Conservation (phyloP, 2,888 invertebrate species). For the Ophion slaviceki region DNA sequence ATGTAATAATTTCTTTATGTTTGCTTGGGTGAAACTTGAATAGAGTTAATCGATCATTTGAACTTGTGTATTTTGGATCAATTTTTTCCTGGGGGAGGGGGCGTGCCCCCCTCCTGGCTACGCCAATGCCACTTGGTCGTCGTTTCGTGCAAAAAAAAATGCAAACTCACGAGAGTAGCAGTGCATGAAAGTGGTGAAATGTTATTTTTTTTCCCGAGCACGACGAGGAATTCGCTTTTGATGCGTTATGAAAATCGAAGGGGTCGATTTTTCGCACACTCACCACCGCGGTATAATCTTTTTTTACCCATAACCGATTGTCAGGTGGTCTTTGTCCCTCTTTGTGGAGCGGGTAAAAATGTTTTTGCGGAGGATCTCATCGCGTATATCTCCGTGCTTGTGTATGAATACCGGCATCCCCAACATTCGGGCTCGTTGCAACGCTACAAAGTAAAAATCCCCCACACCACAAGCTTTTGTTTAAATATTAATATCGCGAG, state of each 20-base stretch:
- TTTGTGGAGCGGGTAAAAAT: conserved; percentile 23
- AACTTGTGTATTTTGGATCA: too few relatives aligned
- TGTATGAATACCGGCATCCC: conserved; percentile 11
- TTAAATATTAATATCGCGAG: conserved; percentile 78
- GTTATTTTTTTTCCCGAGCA: conserved; percentile 28
- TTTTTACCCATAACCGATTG: conserved; percentile 48
- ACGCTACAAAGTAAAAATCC: conserved; percentile 70
- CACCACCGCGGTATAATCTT: conserved; percentile 53
- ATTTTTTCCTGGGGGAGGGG: too few relatives aligned
- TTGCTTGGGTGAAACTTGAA: too few relatives aligned
- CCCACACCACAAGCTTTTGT: conserved; percentile 72
- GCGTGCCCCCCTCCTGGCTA: background rate
- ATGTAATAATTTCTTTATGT: too few relatives aligned
- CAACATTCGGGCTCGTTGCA: conserved; percentile 36
- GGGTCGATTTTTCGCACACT: conserved; percentile 58
- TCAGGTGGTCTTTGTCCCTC: conserved; percentile 36
- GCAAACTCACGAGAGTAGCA: conserved; percentile 41
- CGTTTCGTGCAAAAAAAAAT: conserved; percentile 35
- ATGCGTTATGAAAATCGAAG: conserved; percentile 63
- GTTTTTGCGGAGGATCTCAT: conserved; percentile 27
- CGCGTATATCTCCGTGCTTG: background rate
- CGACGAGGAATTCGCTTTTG: conserved; percentile 53
- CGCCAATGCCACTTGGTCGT: background rate
- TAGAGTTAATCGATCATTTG: too few relatives aligned
- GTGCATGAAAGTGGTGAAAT: background rate